phyloP scores from a whole-genome alignment of 2,888 invertebrate genomes.

The Leptinotarsa juncta region DNA sequence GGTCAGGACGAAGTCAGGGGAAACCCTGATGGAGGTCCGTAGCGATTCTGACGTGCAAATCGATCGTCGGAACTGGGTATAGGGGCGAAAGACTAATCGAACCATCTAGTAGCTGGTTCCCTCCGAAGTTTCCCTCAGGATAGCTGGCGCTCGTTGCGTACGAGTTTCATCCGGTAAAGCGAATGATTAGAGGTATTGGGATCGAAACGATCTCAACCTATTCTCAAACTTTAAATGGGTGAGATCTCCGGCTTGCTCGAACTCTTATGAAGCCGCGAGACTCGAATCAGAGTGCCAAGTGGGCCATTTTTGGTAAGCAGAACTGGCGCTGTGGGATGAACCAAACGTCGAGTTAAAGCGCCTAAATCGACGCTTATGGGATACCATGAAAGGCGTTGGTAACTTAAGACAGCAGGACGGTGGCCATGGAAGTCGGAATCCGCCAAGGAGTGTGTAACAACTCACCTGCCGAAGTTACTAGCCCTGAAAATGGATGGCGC shows the following conservation, averaged over 20 bases:
- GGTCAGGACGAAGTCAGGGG: conserved; percentile 57
- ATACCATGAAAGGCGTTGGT: conserved; percentile 72
- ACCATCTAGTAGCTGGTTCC: conserved; percentile 84
- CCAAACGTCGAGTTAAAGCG: conserved; percentile 77
- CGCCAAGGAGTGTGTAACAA: conserved; percentile 71
- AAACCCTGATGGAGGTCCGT: conserved; percentile 23
- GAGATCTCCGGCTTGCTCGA: conserved; percentile 69
- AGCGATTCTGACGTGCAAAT: conserved; percentile 82
- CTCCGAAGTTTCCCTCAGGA: conserved; percentile 82
- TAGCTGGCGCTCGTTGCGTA: conserved; percentile 54
- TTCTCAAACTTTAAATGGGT: conserved; percentile 84
- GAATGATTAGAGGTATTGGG: conserved; percentile 71
- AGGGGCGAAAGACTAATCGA: conserved; percentile 79
- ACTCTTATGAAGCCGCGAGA: conserved; percentile 9
- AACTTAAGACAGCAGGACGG: conserved; percentile 70
- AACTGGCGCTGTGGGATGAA: conserved; percentile 85
- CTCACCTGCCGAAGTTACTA: conserved; percentile 73
- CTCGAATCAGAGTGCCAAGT: conserved; percentile 72
- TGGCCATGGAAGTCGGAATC: conserved; percentile 82
- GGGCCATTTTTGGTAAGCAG: conserved; percentile 83
- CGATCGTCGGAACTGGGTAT: conserved; percentile 82
- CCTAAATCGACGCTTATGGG: conserved; percentile 67
- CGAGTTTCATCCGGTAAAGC: conserved; percentile 74
- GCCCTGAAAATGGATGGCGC: conserved; percentile 76
- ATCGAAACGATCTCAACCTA: conserved; percentile 75